phyloP scores from a whole-genome alignment of 2,888 invertebrate species.

The Ochropacha duplaris region DNA sequence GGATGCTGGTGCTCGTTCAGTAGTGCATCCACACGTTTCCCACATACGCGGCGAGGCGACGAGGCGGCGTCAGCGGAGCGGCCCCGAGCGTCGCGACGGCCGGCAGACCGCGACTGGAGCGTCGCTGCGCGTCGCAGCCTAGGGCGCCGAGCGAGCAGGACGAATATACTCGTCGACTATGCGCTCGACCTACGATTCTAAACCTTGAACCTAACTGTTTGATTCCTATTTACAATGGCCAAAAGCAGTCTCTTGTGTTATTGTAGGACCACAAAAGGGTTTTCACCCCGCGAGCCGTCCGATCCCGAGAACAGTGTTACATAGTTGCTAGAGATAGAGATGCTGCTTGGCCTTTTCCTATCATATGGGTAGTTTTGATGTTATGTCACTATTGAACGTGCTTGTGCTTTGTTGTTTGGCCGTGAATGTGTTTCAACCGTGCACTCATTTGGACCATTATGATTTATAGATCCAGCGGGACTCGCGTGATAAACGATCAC shows the following conservation, averaged over 20 bases:
- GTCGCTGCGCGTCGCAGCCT: slow-evolving; percentile 76
- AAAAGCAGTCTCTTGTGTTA: slow-evolving; percentile 64
- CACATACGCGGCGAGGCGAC: slow-evolving; percentile 72
- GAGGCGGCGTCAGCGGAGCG: slow-evolving; percentile 58
- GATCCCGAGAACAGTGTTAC: slow-evolving; percentile 61
- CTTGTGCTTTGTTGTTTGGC: slow-evolving; percentile 69
- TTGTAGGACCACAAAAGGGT: slow-evolving; percentile 70
- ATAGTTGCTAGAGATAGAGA: slow-evolving; percentile 76
- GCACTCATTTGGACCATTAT: slow-evolving; percentile 52
- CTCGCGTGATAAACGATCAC: slow-evolving; percentile 34
- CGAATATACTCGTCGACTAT: slow-evolving; percentile 61
- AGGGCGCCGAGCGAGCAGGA: slow-evolving; percentile 78
- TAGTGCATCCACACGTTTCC: slow-evolving; percentile 64
- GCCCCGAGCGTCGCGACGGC: slow-evolving; percentile 81
- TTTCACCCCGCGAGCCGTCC: slow-evolving; percentile 72
- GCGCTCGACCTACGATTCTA: slow-evolving; percentile 66
- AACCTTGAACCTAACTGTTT: slow-evolving; percentile 75
- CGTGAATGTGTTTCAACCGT: slow-evolving; percentile 68
- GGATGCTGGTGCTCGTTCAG: slow-evolving; percentile 53
- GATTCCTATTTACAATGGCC: slow-evolving; percentile 71
- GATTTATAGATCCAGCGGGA: slow-evolving; percentile 44
- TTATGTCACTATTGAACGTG: slow-evolving; percentile 79
- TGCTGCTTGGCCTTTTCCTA: slow-evolving; percentile 74
- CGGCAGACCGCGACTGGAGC: slow-evolving; percentile 82
- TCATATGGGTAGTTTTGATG: slow-evolving; percentile 68